Conservation (phyloP, 2,888 invertebrate genomes). For the Latheticus oryzae region DNA sequence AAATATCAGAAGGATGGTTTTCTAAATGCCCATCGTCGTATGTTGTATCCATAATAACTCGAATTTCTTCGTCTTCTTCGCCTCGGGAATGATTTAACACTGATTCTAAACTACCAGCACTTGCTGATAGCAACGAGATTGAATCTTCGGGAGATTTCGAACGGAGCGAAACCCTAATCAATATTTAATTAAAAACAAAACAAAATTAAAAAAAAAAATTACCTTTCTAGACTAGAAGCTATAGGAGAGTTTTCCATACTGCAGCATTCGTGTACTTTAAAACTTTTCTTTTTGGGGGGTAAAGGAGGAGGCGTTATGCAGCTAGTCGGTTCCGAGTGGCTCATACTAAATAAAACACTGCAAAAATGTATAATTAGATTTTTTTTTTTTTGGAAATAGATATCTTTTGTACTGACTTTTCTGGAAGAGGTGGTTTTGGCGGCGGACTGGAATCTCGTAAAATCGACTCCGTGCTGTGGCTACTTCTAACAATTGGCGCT, state of each 20-base stretch:
- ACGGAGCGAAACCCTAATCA: slow-evolving; percentile 75
- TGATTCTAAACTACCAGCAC: slow-evolving; percentile 87
- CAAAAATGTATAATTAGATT: slow-evolving; percentile 6
- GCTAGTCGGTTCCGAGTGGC: slow-evolving; percentile 50
- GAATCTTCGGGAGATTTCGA: slow-evolving; percentile 81
- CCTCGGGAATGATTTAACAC: slow-evolving; percentile 89
- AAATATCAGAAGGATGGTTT: slow-evolving; percentile 57
- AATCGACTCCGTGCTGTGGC: slow-evolving; percentile 86
- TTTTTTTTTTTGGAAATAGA: slow-evolving; percentile 1
- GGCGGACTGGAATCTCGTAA: slow-evolving; percentile 79
- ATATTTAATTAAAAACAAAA: slow-evolving; percentile 2
- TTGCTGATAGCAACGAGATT: slow-evolving; percentile 74
- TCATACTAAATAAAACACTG: slow-evolving; percentile 46
- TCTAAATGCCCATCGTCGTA: slow-evolving; percentile 63
- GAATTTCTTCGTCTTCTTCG: slow-evolving; percentile 81
- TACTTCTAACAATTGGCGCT: slow-evolving; percentile 70
- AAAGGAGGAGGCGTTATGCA: slow-evolving; percentile 79
- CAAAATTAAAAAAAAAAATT: slow-evolving; percentile 34
- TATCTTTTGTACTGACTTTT: slow-evolving; percentile 51
- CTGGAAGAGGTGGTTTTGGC: slow-evolving; percentile 90
- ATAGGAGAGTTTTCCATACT: slow-evolving; percentile 71
- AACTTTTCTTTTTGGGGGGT: slow-evolving; percentile 77
- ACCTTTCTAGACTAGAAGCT: slow-evolving; percentile 75
- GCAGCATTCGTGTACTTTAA: slow-evolving; percentile 66
- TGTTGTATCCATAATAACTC: slow-evolving; percentile 71